Base-by-base conservation (phyloP, 2,113 vertebrate genomes). In the Eurypyga helias region DNA sequence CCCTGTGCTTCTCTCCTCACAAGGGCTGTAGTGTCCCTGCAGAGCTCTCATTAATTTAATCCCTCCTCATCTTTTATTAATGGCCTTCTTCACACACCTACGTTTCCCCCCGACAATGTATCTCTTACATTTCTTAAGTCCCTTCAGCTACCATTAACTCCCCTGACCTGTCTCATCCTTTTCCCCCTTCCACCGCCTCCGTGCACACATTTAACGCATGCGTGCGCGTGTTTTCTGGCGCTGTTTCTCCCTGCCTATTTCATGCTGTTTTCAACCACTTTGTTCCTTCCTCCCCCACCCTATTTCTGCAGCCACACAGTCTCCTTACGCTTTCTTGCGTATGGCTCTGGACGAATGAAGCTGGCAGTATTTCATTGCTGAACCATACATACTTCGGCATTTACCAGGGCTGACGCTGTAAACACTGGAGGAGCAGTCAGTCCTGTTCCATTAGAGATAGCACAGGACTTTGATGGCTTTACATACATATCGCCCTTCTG, bases 21-120 rank as follows among this genome's bases (percentile, higher is more conserved):
- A 87, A 64, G 80, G 48, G 38, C 55, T 71, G 26, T 24, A 71
- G 38, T 48, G 34, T 51, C 72, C 89, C 81, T 55, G 76, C 77
- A 89, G 80, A 95, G 52, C 54, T 61, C n/a, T 51, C 52, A 84
- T 69, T 95, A 75, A 91, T 85, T 89, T 75, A 49, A 83, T 62
- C 25, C 26, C 19, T 87, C 31, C 66, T 89, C 54, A 83, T 92
- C 48, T 94, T 96, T 93, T 85, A 84, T 90, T 77, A 92, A 91
- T 64, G 48, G 84, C 0, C 86, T 92, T 91, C 73, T 70, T 64
- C 58, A 62, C 48, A 16, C 17, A 48, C 18, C 64, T 84, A 1
- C 38, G 46, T 78, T 24, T 12, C 24, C 11, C 25, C 43, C 14
- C 4, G 1, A n/a, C 41, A 41, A 25, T 66, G 13, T 51, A 49